Base-by-base conservation (phyloP, 2,113 vertebrate genomes). In the Gadus macrocephalus region DNA sequence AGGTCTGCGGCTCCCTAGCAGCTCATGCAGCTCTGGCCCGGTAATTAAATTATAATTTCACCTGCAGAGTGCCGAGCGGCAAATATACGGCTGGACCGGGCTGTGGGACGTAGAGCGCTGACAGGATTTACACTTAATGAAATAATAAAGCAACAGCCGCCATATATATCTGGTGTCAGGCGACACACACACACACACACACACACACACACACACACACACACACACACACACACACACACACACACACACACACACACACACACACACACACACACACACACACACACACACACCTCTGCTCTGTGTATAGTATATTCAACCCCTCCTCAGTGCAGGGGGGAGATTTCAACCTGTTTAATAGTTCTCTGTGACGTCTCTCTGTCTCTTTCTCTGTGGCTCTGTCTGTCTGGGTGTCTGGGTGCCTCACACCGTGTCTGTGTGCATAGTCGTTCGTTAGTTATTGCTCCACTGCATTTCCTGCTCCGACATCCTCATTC, bases 21-120 rank as follows among this genome's bases (percentile, higher is more conserved):
- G 95, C 94, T 97, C 97, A 95, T 93, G 94, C 93, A 93, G 92
- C 93, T 94, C 94, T 95, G 93, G 93, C 94, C 90, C 92, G 94
- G 94, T 98, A 98, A 97, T 98, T 96, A 97, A 97, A 97, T 96
- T 95, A 95, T 97, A 96, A 98, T 97, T 96, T 96, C 94, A 94
- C 93, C 92, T 93, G 83, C 92, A 94, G 93, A 94, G 95, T 95
- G 93, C 90, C 89, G 92, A 93, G 91, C 93, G 90, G 93, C 92
- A 93, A 11, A 49, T 49, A 49, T 49, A 90, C 91, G 91, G 79
- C 91, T 88, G 92, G 93, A 91, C 92, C 90, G 62, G 81, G 81
- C 76, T 83, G 78, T 78, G 88, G 81, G 61, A 15, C 78, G 78
- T 73, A 69, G 84, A 84, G 81, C 88, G 85, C 87, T 88, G 87